Evolutionary conservation across 1,140 invertebrate species (phyloP), one percentile per base, ranked within the genome.

Genomic region (Leptopilina boulardi): DNA sequence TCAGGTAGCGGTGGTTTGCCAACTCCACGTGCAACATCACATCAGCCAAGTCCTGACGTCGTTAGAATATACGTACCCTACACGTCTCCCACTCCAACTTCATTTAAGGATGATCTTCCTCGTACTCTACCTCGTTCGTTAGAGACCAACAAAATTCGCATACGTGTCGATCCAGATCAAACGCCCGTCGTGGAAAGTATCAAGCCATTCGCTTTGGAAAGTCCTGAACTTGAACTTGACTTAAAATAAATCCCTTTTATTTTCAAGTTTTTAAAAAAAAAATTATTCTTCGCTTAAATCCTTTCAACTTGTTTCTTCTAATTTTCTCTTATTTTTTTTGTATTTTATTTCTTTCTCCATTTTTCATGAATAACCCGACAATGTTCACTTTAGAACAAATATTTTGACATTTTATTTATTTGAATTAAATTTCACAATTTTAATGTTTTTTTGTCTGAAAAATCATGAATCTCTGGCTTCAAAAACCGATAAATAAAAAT

Each of bases 51-150:
- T 82, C 94, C 94, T 10, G 95, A 96, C 87, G 92, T 95, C 26
- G 93, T 96, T 44, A 91, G 95, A 70, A 96, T 96, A 77, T 95
- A 95, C 87, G 95, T 96, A 44, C 94, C 95, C 8, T 95, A 95
- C 85, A 92, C 89, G 51, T 91, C 92, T 13, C 91, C 91, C 23
- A 92, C 87, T 74, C 91, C 88, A 84, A 92, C 91, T 51, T 91
- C 92, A 78, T 94, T 89, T 83, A 93, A 92, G 82, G 92, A 94
- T 2, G 92, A 93, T 77, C 78, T 93, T 21, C 89, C 91, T 42
- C 86, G 88, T 78, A 89, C 88, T 66, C 89, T 93, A 44, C 91
- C 88, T 11, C 86, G 89, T 13, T 87, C 87, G 3, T 87, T 91
- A 75, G 92, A 93, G 77, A 91, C 92, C 0, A 94, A 94, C 84